phyloP scores from a whole-genome alignment of 2,797 vertebrate species.

The Tauraco hartlaubi region DNA sequence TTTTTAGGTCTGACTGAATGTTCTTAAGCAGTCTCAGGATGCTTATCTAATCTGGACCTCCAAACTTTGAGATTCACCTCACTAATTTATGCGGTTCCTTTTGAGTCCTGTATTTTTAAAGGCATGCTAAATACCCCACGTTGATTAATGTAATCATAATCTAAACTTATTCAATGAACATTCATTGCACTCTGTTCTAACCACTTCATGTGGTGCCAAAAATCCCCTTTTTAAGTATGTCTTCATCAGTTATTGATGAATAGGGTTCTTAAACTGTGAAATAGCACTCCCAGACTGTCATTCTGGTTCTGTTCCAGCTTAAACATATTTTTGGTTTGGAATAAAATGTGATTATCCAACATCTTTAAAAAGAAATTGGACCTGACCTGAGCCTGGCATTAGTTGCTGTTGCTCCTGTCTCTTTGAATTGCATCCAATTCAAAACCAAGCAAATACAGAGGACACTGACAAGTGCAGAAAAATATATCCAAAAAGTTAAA shows the following conservation, averaged over 20 bases:
- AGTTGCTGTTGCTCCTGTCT: slow-evolving; percentile 46
- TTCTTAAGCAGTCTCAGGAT: background rate
- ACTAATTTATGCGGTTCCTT: background rate
- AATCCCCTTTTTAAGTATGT: background rate
- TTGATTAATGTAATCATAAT: background rate
- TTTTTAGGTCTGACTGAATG: background rate
- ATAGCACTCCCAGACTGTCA: background rate
- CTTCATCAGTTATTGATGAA: slow-evolving; percentile 20
- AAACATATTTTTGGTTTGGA: slow-evolving; percentile 61
- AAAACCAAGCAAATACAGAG: slow-evolving; percentile 24
- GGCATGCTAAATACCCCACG: background rate
- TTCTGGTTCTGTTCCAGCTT: slow-evolving; percentile 67
- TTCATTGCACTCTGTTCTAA: background rate
- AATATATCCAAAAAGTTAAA: background rate
- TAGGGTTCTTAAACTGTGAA: background rate
- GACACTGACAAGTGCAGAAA: background rate
- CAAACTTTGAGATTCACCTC: background rate
- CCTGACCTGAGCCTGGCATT: slow-evolving; percentile 60
- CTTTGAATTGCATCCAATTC: slow-evolving; percentile 66
- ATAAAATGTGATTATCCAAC: slow-evolving; percentile 40
- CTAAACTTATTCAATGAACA: background rate
- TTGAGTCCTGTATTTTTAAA: background rate
- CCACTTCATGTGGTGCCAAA: background rate
- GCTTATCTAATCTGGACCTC: background rate
- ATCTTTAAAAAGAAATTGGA: slow-evolving; percentile 59